Conservation (phyloP, 2,888 invertebrate species). For the Andrena trimmerana region DNA sequence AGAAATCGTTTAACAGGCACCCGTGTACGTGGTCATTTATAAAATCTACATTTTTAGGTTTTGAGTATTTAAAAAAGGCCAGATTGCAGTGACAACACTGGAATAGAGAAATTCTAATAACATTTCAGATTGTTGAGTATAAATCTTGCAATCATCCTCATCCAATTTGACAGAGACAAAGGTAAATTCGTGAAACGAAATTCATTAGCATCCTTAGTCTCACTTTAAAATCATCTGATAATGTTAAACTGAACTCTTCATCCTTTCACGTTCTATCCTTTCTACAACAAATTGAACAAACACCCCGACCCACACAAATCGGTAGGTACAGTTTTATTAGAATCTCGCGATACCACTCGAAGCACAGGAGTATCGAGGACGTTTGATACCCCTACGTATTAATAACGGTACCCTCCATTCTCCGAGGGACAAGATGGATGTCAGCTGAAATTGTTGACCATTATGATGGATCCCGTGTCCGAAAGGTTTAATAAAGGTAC, state of each 20-base stretch:
- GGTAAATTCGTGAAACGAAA: too few species aligned
- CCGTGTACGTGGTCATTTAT: too few species aligned
- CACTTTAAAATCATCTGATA: not conserved
- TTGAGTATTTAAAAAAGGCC: too few species aligned
- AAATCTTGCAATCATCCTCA: too few species aligned
- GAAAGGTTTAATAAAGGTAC: conserved; percentile 47
- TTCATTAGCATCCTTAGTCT: too few species aligned
- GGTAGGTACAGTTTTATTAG: not conserved
- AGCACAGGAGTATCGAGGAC: conserved; percentile 11
- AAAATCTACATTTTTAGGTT: too few species aligned
- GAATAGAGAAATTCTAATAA: too few species aligned
- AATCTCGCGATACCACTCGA: not conserved
- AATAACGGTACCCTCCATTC: conserved; percentile 27
- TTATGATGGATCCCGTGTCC: conserved; percentile 53
- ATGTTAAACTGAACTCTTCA: not conserved
- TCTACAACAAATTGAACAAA: not conserved
- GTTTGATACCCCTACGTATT: conserved; percentile 28
- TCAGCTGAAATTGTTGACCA: conserved; percentile 42
- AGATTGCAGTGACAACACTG: too few species aligned
- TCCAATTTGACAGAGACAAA: too few species aligned
- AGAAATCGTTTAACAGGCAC: too few species aligned
- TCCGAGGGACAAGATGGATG: conserved; percentile 35
- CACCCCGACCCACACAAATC: not conserved
- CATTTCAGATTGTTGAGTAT: too few species aligned
- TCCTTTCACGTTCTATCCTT: not conserved